Base-by-base conservation (phyloP, 2,797 vertebrate species). In the Apogon hyalosoma region DNA sequence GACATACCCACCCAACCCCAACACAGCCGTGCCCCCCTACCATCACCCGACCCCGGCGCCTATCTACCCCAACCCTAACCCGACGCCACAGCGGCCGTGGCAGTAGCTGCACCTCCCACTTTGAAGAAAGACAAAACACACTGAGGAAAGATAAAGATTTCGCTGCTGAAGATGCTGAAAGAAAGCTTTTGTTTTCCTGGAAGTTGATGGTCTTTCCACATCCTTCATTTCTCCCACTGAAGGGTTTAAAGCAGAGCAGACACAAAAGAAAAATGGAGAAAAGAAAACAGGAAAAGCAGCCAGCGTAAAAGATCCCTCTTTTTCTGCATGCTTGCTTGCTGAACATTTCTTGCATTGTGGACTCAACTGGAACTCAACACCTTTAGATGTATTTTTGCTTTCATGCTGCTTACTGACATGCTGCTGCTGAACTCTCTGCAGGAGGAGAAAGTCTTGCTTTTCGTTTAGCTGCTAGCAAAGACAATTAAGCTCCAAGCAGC, bases 31-130 rank as follows among this genome's bases (percentile, higher is more conserved):
- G 42, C 82, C 84, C 12, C 10, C 65, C 4, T 86, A 84, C 53
- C 79, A 75, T 5, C 89, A 84, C 62, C 79, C 79, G 1, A 71
- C 84, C 21, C 75, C 87, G 0, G 88, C 88, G 0, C 87, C 91
- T 1, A 83, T 91, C 59, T 91, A 93, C 62, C 87, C 84, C 58
- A 89, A 90, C 65, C 87, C 91, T 39, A 87, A 85, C 60, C 82
- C 82, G 0, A 70, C 70, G 7, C 90, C 92, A 1, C 90, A 90
- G 75, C 72, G 79, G 21, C 92, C 87, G 0, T 93, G 92, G 91
- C 92, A 89, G 66, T 94, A 92, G 52, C 39, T 14, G 0, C 3
- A 0, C 45, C 62, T 6, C 16, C 28, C 12, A 0, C 6, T 3
- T 9, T 19, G 15, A n/a, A 52, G 6, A 10, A 15, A 52, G 31